These are phyloP conservation scores for Polyodon spathula DNA, from an alignment of 2,113 vertebrate species.

Conservation along the genomic window DNA sequence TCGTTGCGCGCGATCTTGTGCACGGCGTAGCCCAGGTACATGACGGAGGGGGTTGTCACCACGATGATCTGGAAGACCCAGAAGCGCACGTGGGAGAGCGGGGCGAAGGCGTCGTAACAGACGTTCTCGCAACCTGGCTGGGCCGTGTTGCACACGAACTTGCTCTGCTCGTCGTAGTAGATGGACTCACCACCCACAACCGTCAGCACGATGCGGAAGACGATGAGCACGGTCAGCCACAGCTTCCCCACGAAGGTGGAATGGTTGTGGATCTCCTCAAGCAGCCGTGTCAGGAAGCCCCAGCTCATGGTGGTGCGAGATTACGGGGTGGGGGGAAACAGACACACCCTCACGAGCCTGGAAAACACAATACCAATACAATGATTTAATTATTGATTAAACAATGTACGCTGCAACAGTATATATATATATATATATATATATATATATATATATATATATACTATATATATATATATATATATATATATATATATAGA, in stretches of 20 bases:
- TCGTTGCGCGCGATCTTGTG: constrained; percentile 87
- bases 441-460: too few relatives aligned
- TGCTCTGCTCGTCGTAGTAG: constrained; percentile 96
- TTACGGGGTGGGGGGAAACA: constrained; percentile 55
- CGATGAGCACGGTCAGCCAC: constrained; percentile 91
- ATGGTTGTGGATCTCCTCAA: constrained; percentile 98
- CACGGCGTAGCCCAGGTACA: constrained; percentile 89
- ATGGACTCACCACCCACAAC: constrained; percentile 95
- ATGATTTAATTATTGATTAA: too few relatives aligned
- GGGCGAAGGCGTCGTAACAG: constrained; percentile 92
- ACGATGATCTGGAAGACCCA: constrained; percentile 98
- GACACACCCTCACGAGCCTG: constrained; percentile 60
- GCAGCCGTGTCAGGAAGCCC: constrained; percentile 95
- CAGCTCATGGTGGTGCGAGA: constrained; percentile 85
- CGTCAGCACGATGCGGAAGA: constrained; percentile 93
- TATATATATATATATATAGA: too few relatives aligned
- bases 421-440: too few relatives aligned
- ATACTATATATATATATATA: too few relatives aligned
- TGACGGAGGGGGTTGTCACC: constrained; percentile 82
- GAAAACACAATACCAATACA: neutral
- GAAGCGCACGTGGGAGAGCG: constrained; percentile 88
- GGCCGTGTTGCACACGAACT: constrained; percentile 94
- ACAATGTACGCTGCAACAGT: too few relatives aligned
- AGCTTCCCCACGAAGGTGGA: constrained; percentile 98
- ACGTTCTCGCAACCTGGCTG: constrained; percentile 96